Evolutionary conservation across 2,113 vertebrate genomes (phyloP).

Genomic region (Circaetus cinerascens): DNA sequence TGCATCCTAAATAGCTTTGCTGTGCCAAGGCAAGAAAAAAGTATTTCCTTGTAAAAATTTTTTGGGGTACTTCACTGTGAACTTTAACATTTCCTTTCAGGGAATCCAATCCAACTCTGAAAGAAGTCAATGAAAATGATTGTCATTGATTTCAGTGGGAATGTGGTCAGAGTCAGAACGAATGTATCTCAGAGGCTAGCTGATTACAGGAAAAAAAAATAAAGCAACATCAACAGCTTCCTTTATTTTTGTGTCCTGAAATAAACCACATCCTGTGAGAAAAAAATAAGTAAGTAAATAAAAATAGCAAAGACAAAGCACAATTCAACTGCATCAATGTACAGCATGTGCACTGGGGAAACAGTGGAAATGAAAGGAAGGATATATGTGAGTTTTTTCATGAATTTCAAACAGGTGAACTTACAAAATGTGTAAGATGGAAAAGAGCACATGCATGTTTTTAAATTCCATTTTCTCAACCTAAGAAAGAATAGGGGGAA

Average conservation of each 20-base stretch:
- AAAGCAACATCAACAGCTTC: not conserved
- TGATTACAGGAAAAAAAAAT: not conserved
- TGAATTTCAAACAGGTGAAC: not conserved
- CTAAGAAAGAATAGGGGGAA: conserved; percentile 16
- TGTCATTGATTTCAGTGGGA: conserved; percentile 13
- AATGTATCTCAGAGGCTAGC: not conserved
- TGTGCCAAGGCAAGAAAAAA: not conserved
- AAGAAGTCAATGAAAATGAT: conserved; percentile 29
- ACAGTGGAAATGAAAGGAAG: conserved; percentile 18
- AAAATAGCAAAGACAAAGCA: conserved; percentile 22
- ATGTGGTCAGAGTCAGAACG: not conserved
- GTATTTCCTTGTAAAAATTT: not conserved
- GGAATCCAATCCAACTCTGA: not conserved
- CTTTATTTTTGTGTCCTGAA: conserved; percentile 38
- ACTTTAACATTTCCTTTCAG: not conserved
- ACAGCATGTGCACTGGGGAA: not conserved
- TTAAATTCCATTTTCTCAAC: conserved; percentile 56
- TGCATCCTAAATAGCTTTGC: not conserved
- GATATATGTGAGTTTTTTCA: not conserved
- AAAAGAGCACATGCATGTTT: conserved; percentile 72
- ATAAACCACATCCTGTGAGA: conserved; percentile 16
- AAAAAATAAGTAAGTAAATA: not conserved
- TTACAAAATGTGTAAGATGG: conserved; percentile 27
- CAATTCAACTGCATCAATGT: conserved; percentile 28
- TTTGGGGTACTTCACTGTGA: not conserved